Evolutionary conservation across 1,140 invertebrate species (phyloP), one percentile per base, ranked within the genome.

Genomic region (Nasonia longicornis): DNA sequence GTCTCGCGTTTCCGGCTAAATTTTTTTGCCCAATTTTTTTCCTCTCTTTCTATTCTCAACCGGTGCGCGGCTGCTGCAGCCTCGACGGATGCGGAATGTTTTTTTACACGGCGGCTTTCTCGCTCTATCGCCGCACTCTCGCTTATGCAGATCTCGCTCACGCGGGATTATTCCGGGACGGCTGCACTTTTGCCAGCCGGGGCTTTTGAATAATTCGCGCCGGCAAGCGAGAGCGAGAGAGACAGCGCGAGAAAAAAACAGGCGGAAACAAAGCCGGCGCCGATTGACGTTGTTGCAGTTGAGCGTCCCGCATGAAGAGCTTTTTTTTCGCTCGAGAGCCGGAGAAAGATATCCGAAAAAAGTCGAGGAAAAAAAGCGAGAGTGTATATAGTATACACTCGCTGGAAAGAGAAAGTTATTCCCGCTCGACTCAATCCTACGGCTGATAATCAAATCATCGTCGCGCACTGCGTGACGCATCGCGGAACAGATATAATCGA

Each of bases 131-230:
- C 77, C 38, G 72, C 14, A 48, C 42, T 38, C 11, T 73, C 75
- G 31, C 72, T 79, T 76, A 82, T 79, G 77, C 81, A 82, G 77
- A 82, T 76, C 31, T 29, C 38, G 63, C 72, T 26, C 1, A 75
- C 48, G 76, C 22, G 81, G 64, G 81, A 82, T 79, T 82, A 79
- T 75, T 76, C 64, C 12, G 64, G 74, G 78, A 73, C 82, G 78
- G 82, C 82, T 83, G 82, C 76, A 70, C 82, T 83, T 83, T 83
- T 83, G 78, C 73, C 82, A 71, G 82, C 67, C 78, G 78, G 7
- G 70, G 75, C 4, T 52, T 78, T 77, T 78, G 69, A 66, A 78
- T 82, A 78, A 82, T 82, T 82, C 70, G 70, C 70, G 45, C 38
- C 4, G 67, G 42, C 63, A n/a, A 58, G 20, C 63, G 16, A 66